Percentiles rank a stretch among this genome's conserved stretches.
These are phyloP conservation scores for Frieseomelitta varia DNA, from an alignment of 1,140 invertebrate species.

Conservation along the genomic window DNA sequence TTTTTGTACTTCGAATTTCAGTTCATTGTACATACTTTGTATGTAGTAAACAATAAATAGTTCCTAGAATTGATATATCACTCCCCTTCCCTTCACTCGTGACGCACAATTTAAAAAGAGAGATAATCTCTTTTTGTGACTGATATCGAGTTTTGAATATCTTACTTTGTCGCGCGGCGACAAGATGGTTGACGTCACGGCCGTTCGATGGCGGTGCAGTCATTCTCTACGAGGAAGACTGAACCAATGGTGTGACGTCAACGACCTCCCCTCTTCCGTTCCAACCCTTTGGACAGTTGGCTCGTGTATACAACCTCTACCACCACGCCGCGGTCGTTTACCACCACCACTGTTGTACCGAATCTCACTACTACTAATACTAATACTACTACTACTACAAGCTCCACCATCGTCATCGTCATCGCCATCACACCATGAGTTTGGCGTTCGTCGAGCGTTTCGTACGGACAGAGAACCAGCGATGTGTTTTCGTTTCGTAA, in stretches of 20 bases:
- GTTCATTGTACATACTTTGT: not conserved
- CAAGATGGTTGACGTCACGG: constrained; percentile 33
- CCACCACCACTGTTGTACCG: constrained; percentile 36
- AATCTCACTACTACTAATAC: not conserved
- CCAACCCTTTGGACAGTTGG: constrained; percentile 6
- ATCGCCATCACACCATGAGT: constrained; percentile 48
- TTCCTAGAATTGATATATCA: not conserved
- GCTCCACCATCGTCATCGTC: constrained; percentile 36
- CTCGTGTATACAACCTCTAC: constrained; percentile 34
- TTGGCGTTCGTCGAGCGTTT: constrained; percentile 32
- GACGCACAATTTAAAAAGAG: not conserved
- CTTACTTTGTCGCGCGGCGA: constrained; percentile 6
- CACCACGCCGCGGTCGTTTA: constrained; percentile 29
- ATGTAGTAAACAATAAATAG: not conserved
- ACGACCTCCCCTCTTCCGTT: not conserved
- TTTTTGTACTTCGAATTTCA: not conserved
- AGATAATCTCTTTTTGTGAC: constrained; percentile 1
- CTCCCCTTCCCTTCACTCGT: not conserved
- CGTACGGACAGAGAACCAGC: not conserved
- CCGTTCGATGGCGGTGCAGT: constrained; percentile 42
- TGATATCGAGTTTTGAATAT: not conserved
- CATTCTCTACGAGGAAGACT: constrained; percentile 22
- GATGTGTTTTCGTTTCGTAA: constrained; percentile 32
- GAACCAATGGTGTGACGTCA: constrained; percentile 42
- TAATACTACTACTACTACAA: constrained; percentile 22